These are phyloP conservation scores for Sebastes variabilis DNA, from an alignment of 2,797 vertebrate species.

Conservation along the genomic window DNA sequence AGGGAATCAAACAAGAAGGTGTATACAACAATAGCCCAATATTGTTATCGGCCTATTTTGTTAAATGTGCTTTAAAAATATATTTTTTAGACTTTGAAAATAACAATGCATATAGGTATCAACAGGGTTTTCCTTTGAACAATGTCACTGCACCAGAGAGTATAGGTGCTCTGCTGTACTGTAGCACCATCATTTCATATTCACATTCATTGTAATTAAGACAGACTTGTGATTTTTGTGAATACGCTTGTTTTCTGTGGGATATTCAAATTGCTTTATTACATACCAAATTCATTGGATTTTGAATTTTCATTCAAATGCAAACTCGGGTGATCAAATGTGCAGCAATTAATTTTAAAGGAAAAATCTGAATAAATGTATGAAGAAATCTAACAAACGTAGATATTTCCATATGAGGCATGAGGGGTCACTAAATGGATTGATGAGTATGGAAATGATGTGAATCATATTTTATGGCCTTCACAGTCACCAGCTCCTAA, in stretches of 20 bases:
- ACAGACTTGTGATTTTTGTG: not conserved
- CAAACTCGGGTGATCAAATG: not conserved
- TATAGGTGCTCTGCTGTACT: not conserved
- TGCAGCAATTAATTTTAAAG: not conserved
- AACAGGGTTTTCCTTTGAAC: not conserved
- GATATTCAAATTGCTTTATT: constrained; percentile 2
- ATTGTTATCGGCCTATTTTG: not conserved
- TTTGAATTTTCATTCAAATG: not conserved
- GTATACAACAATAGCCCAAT: not conserved
- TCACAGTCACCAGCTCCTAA: not conserved
- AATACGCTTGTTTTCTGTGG: not conserved
- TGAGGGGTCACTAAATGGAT: not conserved
- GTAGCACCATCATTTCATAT: not conserved
- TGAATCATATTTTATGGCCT: not conserved
- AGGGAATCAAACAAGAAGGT: not conserved
- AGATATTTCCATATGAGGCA: not conserved
- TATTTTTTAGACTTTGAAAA: not conserved
- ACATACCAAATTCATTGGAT: not conserved
- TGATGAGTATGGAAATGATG: not conserved
- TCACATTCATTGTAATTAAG: not conserved
- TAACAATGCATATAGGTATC: not conserved
- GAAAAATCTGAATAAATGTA: not conserved
- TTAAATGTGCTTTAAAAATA: not conserved
- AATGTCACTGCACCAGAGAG: not conserved
- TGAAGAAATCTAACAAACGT: not conserved